A percentile compares a stretch with the other conserved stretches of the same genome.
phyloP scores from a whole-genome alignment of 2,113 vertebrate genomes.

The Carettochelys insculpta region DNA sequence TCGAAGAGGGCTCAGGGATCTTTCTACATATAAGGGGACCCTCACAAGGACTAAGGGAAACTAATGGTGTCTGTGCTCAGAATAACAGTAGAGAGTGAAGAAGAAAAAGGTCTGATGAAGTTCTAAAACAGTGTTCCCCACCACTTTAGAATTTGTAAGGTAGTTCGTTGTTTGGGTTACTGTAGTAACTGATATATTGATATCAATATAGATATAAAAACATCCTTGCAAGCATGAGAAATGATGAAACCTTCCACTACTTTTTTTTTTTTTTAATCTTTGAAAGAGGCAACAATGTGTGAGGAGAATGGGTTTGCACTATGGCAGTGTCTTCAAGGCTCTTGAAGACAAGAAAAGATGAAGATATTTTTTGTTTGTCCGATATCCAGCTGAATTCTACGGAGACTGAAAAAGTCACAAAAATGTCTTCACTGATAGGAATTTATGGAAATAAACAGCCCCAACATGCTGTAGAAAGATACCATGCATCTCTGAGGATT shows the following conservation, averaged over 20 bases:
- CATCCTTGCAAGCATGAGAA: neutral
- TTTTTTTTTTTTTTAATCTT: neutral
- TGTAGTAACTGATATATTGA: neutral
- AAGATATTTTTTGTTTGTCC: neutral
- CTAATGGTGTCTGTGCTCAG: neutral
- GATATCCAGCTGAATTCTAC: neutral
- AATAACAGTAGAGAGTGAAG: neutral
- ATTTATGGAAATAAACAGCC: neutral
- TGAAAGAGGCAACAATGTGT: neutral
- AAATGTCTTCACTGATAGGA: neutral
- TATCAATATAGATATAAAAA: too few relatives aligned
- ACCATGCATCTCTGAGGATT: neutral
- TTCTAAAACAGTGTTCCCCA: neutral
- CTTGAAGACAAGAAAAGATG: neutral
- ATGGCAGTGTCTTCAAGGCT: neutral
- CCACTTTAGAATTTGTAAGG: neutral
- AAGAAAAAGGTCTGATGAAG: neutral
- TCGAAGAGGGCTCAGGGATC: neutral
- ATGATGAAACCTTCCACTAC: neutral
- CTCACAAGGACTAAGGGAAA: neutral
- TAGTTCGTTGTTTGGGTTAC: neutral
- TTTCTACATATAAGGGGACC: neutral
- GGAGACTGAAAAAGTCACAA: neutral
- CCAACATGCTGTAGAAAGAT: neutral
- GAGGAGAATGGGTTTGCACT: too few relatives aligned